Evolutionary conservation across 2,797 vertebrate species (phyloP), one percentile per base, ranked within the genome.

Genomic region (Neosilurus hyrtlii): DNA sequence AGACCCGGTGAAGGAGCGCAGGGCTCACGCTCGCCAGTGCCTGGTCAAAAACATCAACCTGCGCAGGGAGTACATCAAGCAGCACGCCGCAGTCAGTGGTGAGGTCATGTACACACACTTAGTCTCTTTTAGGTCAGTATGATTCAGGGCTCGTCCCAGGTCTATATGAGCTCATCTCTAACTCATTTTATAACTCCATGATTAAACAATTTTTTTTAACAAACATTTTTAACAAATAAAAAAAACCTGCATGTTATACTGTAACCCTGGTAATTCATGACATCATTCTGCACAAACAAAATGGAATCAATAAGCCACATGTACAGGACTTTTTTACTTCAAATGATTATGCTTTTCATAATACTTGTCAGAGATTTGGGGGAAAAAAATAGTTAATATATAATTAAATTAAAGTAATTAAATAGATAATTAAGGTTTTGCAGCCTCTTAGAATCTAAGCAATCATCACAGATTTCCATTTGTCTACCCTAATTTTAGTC

Each of bases 31-130:
- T 65, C 96, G 97, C 84, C 97, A 99, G 90, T 99, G 97, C 89
- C 94, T 99, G 90, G 96, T 97, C 89, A 99, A 99, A 90, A 99
- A 99, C 87, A 97, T 99, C 91, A 98, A 97, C 88, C 95, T 99
- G 82, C 94, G 97, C 80, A 91, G 97, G 71, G 97, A 99, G 62
- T 99, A 99, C 92, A 95, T 99, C 91, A 99, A 99, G 89, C 98
- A 99, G 91, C 97, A 99, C 15, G 96, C 97, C 1, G 96, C 97
- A 82, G 95, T 98, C 90, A 98, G 97, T 51, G 98, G 98, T 99
- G 94, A 95, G 94, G 3, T 15, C 72, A 62, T 8, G 30, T 52
- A 56, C 73, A 65, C 59, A 24, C 35, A 26, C 72, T 56, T 83
- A 6, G 68, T 35, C 7, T 20, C 30, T 49, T 30, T n/a, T 26